phyloP scores from a whole-genome alignment of 2,888 invertebrate genomes.

The Antheraea assamensis region DNA sequence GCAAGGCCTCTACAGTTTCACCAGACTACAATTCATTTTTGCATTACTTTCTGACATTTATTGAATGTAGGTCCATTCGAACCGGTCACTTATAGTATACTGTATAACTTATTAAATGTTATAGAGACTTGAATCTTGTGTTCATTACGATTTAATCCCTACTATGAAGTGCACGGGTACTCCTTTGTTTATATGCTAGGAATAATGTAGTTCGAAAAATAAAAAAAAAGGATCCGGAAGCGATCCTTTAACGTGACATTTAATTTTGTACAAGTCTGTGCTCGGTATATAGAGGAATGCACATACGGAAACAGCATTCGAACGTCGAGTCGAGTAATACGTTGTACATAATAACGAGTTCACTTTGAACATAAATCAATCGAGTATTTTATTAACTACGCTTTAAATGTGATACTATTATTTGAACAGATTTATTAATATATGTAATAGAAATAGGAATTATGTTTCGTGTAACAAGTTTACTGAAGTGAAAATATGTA shows the following conservation, averaged over 20 bases:
- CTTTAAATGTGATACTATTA: background rate
- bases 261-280: constrained; percentile 46
- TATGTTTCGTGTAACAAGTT: background rate
- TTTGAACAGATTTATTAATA: background rate
- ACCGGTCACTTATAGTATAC: too few relatives aligned
- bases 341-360: constrained; percentile 22
- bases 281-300: constrained; percentile 33
- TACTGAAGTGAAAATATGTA: background rate
- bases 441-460: background rate
- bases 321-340: background rate
- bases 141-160: background rate
- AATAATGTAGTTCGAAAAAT: constrained; percentile 37
- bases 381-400: background rate
- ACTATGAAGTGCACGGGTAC: background rate
- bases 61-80: too few relatives aligned
- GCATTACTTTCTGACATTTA: too few relatives aligned
- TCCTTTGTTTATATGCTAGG: background rate
- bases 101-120: too few relatives aligned
- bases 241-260: constrained; percentile 50
- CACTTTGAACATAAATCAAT: background rate
- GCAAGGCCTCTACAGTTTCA: too few relatives aligned
- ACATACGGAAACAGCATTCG: constrained; percentile 18
- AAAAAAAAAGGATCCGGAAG: constrained; percentile 43
- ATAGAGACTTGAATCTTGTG: too few relatives aligned
- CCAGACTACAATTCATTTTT: too few relatives aligned